Base-by-base conservation (phyloP, 2,113 vertebrate genomes). In the Notothenia coriiceps region DNA sequence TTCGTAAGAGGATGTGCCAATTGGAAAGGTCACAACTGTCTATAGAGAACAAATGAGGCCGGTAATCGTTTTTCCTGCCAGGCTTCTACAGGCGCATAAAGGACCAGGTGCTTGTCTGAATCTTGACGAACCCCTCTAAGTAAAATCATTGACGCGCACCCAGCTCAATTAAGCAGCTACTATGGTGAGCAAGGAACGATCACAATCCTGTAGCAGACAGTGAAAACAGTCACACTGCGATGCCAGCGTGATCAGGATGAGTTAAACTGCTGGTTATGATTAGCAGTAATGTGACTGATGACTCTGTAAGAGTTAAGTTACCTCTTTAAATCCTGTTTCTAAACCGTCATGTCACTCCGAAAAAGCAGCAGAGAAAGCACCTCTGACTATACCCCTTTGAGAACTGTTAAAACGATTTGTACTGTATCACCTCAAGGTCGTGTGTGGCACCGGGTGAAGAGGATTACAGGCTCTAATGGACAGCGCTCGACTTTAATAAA, bases 11-110 rank as follows among this genome's bases (percentile, higher is more conserved):
- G 85, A 91, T 82, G 87, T 90, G 89, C 91, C 91, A 93, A 88
- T 92, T 85, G 86, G 86, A 93, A 94, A 94, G 93, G 93, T 94
- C 92, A 93, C 82, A 88, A 91, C 87, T 90, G 90, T 93, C 92
- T 89, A 88, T 90, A 78, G 91, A 88, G 86, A 92, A 94, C 87
- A 92, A 94, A 93, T 90, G 90, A 90, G 85, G 81, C 88, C 74
- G 75, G 82, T 92, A 93, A 92, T 94, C 81, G 77, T 89, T 91
- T 88, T 91, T 81, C 87, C 87, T 94, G 91, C 92, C 90, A 90
- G 86, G 76, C 69, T 85, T 91, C 89, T 80, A 88, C 71, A 77
- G 88, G 78, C 87, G 86, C 87, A 91, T 91, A 92, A 92, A 94
- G 83, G 86, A 91, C 74, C 91, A 93, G 91, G 88, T 90, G 93